Evolutionary conservation across 2,113 vertebrate species (phyloP), one percentile per base, ranked within the genome.

Genomic region (Pseudorhombus dupliciocellatus): DNA sequence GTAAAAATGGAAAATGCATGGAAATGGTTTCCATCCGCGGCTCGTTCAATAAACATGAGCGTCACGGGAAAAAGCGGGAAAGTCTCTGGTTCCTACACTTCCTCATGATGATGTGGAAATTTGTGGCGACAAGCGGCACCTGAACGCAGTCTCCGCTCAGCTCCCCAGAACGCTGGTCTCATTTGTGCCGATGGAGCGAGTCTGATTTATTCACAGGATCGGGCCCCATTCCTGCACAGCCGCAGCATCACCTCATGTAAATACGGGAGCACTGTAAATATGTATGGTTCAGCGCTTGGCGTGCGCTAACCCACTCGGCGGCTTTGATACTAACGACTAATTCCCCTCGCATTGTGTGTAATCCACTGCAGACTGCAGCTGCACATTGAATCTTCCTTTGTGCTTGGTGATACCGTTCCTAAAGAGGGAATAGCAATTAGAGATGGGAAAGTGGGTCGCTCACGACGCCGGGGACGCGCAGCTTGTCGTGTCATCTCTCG

Each of bases 391-490:
- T 70, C 70, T 7, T 57, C 61, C 20, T 37, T 60, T 71, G 66
- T 83, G 73, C 31, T 46, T 24, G 37, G 37, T 54, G 28, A 70
- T 72, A 51, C 77, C 82, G 60, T 74, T 84, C 76, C 84, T 10
- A 82, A 84, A 84, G 65, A 81, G 77, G 79, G 79, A 81, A 77
- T 61, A 62, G 77, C 81, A 88, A 87, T 87, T 83, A 84, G 74
- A 55, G 18, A 24, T 50, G 40, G 40, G 40, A 21, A 84, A 84
- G 82, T 85, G 86, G 87, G 89, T 87, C 84, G 76, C 8, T 48
- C 9, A 1, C 60, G 73, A 75, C 87, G 80, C 85, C 60, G 20
- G 80, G 87, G 85, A 83, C 26, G 72, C 55, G 77, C 40, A 20
- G 46, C 83, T 81, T 64, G 85, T 87, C 84, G 73, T 81, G 86